Conservation (phyloP, 2,797 vertebrate species). For the Microchirus variegatus region DNA sequence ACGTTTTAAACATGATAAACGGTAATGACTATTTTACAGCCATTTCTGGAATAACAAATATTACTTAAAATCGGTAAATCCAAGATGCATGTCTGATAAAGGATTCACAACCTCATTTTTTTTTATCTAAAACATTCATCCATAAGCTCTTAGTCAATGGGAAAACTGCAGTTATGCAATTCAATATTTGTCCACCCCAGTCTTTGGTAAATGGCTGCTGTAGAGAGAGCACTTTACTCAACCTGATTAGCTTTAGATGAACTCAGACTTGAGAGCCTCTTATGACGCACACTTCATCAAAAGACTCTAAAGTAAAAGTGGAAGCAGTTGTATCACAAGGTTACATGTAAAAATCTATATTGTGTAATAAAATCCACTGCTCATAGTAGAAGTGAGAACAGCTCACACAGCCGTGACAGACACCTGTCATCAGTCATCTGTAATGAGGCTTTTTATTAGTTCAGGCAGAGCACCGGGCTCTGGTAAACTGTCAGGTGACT, state of each 20-base stretch:
- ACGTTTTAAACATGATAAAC: too few species aligned
- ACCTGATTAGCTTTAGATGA: neutral
- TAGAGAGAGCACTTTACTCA: neutral
- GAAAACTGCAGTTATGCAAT: too few species aligned
- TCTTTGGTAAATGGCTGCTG: too few species aligned
- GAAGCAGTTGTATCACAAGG: neutral
- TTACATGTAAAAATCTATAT: neutral
- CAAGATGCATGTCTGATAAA: too few species aligned
- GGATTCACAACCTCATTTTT: too few species aligned
- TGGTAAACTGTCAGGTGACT: slow-evolving; percentile 9
- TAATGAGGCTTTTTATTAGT: slow-evolving; percentile 12
- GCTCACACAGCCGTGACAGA: slow-evolving; percentile 1
- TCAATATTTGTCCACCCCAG: too few species aligned
- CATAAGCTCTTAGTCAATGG: too few species aligned
- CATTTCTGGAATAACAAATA: too few species aligned
- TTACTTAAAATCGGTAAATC: too few species aligned
- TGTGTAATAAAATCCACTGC: neutral
- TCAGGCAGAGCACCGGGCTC: slow-evolving; percentile 6
- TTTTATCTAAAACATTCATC: too few species aligned
- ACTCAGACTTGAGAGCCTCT: neutral
- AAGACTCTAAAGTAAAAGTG: neutral
- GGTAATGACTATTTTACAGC: too few species aligned
- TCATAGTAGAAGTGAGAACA: slow-evolving; percentile 7
- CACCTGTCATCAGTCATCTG: slow-evolving; percentile 22
- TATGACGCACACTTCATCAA: neutral